Percentiles rank a stretch among this genome's conserved stretches.
These are phyloP conservation scores for Drosophila azteca DNA, from an alignment of 1,140 invertebrate species.

Conservation along the genomic window DNA sequence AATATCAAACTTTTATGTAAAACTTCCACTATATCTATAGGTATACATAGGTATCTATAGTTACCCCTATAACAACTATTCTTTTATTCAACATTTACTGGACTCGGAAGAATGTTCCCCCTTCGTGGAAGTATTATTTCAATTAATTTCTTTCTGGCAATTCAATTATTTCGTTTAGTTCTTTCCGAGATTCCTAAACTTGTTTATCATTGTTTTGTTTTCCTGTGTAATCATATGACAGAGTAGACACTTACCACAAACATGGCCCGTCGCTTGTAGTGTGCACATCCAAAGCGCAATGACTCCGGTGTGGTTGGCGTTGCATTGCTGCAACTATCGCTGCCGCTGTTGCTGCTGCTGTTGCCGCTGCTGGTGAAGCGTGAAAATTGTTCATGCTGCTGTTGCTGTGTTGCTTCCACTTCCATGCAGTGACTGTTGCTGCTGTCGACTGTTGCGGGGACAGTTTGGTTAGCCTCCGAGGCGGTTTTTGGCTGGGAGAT, in stretches of 20 bases:
- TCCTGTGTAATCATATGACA: too few species aligned
- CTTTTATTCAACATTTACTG: too few species aligned
- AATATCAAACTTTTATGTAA: too few species aligned
- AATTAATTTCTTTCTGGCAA: too few species aligned
- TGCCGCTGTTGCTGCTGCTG: constrained; percentile 9
- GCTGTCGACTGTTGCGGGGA: constrained; percentile 5
- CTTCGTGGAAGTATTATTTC: too few species aligned
- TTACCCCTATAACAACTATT: too few species aligned
- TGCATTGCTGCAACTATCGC: constrained; percentile 24
- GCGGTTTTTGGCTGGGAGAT: constrained; percentile 20
- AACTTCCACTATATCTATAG: too few species aligned
- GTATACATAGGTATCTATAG: too few species aligned
- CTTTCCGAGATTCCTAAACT: too few species aligned
- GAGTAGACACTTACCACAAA: constrained; percentile 89
- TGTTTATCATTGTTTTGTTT: neutral
- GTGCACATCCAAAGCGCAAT: constrained; percentile 87
- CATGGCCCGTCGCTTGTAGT: constrained; percentile 92
- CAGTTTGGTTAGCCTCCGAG: constrained; percentile 49
- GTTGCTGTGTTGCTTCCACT: constrained; percentile 13
- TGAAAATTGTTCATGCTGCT: constrained; percentile 32
- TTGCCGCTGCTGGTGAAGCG: constrained; percentile 20
- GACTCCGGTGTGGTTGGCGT: constrained; percentile 60
- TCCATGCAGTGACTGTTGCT: too few species aligned
- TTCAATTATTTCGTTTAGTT: too few species aligned
- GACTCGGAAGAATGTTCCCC: too few species aligned